These are phyloP conservation scores for Pterobdella sp. DNA, from an alignment of 2,888 invertebrate genomes.

Conservation along the genomic window DNA sequence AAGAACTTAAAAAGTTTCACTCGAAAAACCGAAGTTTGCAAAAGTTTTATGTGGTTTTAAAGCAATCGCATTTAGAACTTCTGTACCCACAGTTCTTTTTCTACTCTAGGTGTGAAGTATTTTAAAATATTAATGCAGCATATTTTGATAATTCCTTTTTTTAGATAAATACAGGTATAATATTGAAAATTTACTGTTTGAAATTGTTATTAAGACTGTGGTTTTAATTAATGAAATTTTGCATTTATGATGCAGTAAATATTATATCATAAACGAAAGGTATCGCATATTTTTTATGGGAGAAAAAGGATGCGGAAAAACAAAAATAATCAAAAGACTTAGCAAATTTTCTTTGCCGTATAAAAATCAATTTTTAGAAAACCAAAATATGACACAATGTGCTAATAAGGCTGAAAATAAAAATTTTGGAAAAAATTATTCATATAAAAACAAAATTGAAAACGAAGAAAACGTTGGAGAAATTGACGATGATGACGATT, in stretches of 20 bases:
- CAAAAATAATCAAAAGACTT: background rate
- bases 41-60: too few species aligned
- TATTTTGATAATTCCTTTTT: too few species aligned
- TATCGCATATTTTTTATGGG: conserved; percentile 3
- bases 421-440: background rate
- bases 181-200: background rate
- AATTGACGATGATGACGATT: background rate
- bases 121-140: background rate
- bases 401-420: background rate
- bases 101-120: background rate
- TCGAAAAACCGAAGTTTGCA: too few species aligned
- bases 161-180: too few species aligned
- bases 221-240: background rate
- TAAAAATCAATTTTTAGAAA: background rate
- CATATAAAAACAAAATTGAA: too few species aligned
- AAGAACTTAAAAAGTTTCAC: background rate
- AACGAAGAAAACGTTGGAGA: background rate
- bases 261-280: background rate
- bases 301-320: background rate
- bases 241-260: background rate
- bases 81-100: conserved; percentile 1
- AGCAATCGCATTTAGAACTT: too few species aligned
- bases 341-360: background rate
- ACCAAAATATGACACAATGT: background rate
- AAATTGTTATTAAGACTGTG: background rate